These are phyloP conservation scores for Drosophila pectinifera DNA, from an alignment of 1,140 invertebrate species.

Conservation along the genomic window DNA sequence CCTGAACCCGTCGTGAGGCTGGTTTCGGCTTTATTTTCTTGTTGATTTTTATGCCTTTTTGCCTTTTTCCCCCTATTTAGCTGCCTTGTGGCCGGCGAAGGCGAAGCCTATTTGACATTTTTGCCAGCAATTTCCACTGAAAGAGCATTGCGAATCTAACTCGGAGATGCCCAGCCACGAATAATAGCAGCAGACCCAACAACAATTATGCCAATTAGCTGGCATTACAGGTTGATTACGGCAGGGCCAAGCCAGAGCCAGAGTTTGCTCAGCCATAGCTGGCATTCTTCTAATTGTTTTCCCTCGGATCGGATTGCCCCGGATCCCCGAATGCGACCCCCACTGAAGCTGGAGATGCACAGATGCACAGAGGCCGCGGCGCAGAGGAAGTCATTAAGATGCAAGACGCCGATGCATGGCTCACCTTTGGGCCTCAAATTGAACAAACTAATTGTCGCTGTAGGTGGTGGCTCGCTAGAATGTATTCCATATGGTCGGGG, in stretches of 20 bases:
- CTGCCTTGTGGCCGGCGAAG: conserved; percentile 52
- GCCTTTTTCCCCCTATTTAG: conserved; percentile 43
- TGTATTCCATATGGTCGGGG: conserved; percentile 60
- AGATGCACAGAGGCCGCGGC: conserved; percentile 1
- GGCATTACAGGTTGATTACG: conserved; percentile 80
- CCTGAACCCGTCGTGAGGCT: conserved; percentile 75
- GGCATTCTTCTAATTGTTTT: conserved; percentile 70
- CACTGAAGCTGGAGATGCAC: not conserved
- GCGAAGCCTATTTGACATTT: conserved; percentile 79
- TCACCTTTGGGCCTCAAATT: conserved; percentile 56
- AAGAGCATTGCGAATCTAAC: conserved; percentile 69
- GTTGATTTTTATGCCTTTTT: conserved; percentile 50
- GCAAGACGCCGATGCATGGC: conserved; percentile 40
- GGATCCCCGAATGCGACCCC: conserved; percentile 3
- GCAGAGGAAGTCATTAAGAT: conserved; percentile 72
- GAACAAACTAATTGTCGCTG: conserved; percentile 48
- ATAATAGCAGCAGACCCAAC: conserved; percentile 51
- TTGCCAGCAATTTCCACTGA: conserved; percentile 75
- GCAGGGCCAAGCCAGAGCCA: conserved; percentile 42
- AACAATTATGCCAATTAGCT: conserved; percentile 80
- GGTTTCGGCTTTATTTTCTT: conserved; percentile 69
- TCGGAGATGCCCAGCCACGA: conserved; percentile 49
- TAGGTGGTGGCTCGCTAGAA: conserved; percentile 56
- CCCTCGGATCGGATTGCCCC: conserved; percentile 5
- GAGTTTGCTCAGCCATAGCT: conserved; percentile 49